Evolutionary conservation across 1,140 invertebrate genomes (phyloP), one percentile per base, ranked within the genome.

Genomic region (Protaetia brevitarsis): DNA sequence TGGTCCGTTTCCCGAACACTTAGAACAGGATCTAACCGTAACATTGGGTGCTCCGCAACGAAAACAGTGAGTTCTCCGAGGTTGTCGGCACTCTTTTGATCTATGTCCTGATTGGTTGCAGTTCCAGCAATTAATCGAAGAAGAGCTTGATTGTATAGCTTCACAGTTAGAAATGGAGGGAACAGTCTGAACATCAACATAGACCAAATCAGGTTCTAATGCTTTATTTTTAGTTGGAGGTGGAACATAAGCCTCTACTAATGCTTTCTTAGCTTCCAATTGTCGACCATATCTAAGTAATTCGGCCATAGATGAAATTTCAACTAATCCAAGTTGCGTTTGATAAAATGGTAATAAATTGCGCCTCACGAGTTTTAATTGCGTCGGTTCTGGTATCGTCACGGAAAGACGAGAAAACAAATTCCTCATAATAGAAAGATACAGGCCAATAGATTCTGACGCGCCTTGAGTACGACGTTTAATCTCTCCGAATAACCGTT

Each of bases 121-220:
- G 28, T 67, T 67, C 66, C 66, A 67, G 30, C 61, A 67, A 19
- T 60, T 29, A 11, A 6, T 4, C 4, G 5, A 11, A 31, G 10
- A 31, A 1, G 3, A 4, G n/a, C 6, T 27, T 13, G 16, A 30
- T 34, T 31, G 27, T 2, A 11, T 1, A 26, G 19, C 23, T 19
- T 2, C 27, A 45, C 37, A 19, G 2, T 6, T 2, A 27, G 6
- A 26, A 58, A 16, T 4, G 11, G 58, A 3, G 27, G 27, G 16
- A 2, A 8, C 2, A 2, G 56, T 7, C n/a, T 31, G 13, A 31
- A n/a, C 7, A 13, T 61, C 28, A 13, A 61, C 11, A 51, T 63
- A 70, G 1, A 63, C 66, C 37, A 70, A 41, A 61, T 70, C 69
- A 26, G 69, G 66, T 26, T 70, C 63, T 19, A 68, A 16, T 21